phyloP scores from a whole-genome alignment of 2,888 invertebrate species.

The Sisyra nigra region DNA sequence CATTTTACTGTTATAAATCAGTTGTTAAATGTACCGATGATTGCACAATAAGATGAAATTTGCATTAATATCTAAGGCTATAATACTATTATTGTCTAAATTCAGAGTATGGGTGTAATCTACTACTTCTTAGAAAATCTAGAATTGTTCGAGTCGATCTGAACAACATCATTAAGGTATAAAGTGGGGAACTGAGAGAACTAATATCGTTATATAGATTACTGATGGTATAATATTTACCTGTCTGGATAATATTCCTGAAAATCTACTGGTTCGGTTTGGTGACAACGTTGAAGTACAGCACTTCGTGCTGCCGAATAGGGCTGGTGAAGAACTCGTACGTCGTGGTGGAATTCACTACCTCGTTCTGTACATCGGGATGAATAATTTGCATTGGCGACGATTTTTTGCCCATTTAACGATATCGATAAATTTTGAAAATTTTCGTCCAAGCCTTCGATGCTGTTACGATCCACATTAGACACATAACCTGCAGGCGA shows the following conservation, averaged over 20 bases:
- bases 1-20: too few species aligned
- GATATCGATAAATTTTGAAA: constrained; percentile 3
- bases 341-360: not conserved
- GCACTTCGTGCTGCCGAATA: constrained; percentile 26
- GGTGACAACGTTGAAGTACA: constrained; percentile 47
- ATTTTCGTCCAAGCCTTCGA: constrained; percentile 13
- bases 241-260: constrained; percentile 46
- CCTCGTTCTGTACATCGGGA: constrained; percentile 25
- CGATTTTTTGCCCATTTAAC: not conserved
- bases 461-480: constrained; percentile 10
- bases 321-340: not conserved
- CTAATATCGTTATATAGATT: too few species aligned
- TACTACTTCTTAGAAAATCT: too few species aligned
- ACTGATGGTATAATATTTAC: too few species aligned
- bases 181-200: too few species aligned
- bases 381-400: constrained; percentile 24
- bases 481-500: constrained; percentile 8
- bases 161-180: too few species aligned
- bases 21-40: too few species aligned
- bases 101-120: too few species aligned
- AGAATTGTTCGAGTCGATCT: too few species aligned
- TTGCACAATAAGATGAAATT: too few species aligned
- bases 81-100: too few species aligned
- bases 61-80: too few species aligned
- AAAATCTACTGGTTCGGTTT: constrained; percentile 43